Evolutionary conservation across 2,888 invertebrate genomes (phyloP).

Genomic region (Nasonia oneida): DNA sequence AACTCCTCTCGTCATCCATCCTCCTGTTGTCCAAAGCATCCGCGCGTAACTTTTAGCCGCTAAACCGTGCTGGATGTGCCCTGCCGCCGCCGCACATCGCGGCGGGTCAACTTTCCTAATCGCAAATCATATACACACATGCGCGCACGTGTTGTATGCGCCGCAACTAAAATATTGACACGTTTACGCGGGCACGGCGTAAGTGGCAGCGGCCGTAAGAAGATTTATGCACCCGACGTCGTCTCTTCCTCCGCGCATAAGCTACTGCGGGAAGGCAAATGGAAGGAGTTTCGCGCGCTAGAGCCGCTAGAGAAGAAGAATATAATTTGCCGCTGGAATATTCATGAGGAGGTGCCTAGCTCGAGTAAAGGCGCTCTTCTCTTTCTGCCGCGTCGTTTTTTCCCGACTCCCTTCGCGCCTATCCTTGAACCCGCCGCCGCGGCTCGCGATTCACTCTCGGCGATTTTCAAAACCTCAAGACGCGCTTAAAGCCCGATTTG

Average conservation of each 20-base stretch:
- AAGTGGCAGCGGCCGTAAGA: neutral
- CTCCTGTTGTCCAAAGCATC: neutral
- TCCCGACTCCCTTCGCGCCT: neutral
- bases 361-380: neutral
- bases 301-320: neutral
- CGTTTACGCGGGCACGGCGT: neutral
- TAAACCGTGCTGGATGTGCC: neutral
- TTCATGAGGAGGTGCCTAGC: conserved; percentile 19
- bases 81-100: neutral
- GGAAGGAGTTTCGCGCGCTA: conserved; percentile 17
- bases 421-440: conserved; percentile 20
- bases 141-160: neutral
- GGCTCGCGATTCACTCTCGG: neutral
- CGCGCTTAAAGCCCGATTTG: conserved; percentile 14
- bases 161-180: conserved; percentile 7
- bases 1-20: neutral
- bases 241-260: neutral
- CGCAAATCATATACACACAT: neutral
- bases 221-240: neutral
- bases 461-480: conserved; percentile 16
- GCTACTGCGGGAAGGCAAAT: neutral
- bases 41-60: conserved; percentile 6
- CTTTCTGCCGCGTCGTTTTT: neutral
- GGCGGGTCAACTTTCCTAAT: neutral
- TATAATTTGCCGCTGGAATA: conserved; percentile 32